Evolutionary conservation across 2,797 vertebrate genomes (phyloP), one percentile per base, ranked within the genome.

Genomic region (Acrossocheilus wenchowensis): DNA sequence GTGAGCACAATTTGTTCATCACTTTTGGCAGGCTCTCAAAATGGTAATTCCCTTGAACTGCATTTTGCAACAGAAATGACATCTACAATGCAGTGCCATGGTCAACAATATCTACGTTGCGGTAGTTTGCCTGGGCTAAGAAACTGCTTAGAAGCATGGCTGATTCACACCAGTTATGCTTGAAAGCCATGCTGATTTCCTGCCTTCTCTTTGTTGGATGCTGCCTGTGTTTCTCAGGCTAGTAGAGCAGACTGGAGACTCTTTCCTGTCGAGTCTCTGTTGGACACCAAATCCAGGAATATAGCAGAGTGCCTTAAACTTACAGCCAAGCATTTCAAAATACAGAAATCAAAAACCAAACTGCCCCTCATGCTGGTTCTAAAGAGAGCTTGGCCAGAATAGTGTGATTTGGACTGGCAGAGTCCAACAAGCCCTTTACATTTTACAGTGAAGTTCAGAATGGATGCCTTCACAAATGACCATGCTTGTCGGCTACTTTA

Each of bases 321-420:
- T 81, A 71, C 81, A 83, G 78, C 39, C 83, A 90, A 87, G 82
- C 88, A 81, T 83, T 88, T 86, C 69, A 82, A 84, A 88, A 87
- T 82, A 86, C 62, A 60, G 82, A 50, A 83, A 83, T 83, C n/a
- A 88, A 86, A 87, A 84, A 83, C 57, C n/a, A 30, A 43, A 66
- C 73, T 78, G 83, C 57, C 80, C 74, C 77, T 82, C 89, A 84
- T 39, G 81, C 80, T 86, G 86, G 52, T 82, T 87, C 79, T 71
- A 79, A 80, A 81, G 74, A 85, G 69, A 75, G 85, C 79, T 68
- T 90, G 84, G 83, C 66, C 81, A 83, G 62, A 86, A 87, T 81
- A 48, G 50, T 30, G 45, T 89, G 80, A 88, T 87, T 86, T 90
- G 73, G 68, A 73, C 72, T 39, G 66, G 50, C 39, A 26, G 77